Base-by-base conservation (phyloP, 2,888 invertebrate species). In the Lamellibrachia columna region DNA sequence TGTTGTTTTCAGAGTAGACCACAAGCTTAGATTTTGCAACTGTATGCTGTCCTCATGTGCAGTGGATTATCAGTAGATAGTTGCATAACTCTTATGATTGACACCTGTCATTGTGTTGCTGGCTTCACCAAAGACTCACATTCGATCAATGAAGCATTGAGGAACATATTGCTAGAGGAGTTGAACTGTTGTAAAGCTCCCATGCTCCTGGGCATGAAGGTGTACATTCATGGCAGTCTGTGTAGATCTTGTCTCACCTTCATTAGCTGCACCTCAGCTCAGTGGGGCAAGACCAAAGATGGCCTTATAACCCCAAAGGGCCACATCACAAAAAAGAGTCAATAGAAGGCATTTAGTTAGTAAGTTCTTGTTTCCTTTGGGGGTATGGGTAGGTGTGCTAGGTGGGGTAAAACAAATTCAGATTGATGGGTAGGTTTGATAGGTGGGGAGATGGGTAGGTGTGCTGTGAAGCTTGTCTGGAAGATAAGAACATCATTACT, bases 221-320 rank as follows among this genome's bases (percentile, higher is more conserved):
- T 75, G 22, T 22, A 15, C 1, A 75, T 75, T 75, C 75, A 75
- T 22, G 75, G 75, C n/a, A 75, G 75, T 75, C 75, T 75, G n/a
- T 75, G 75, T 75, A 75, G 75, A 75, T 15, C 75, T 75, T 75
- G 75, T 75, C 75, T 75, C 75, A 75, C 75, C 75, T 75, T 22
- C 75, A 75, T 75, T 75, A 75, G 22, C 75, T 75, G 75, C 22
- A 22, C 22, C 4, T 15, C 6, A n/a, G 75, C 22, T 22, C 15
- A 75, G 75, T 22, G 22, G 60, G 75, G 75, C 75, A n/a, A 75
- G 15, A n/a, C 0, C 75, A 75, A 6, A 75, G 75, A 75, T 75
- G 75, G 75, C 75, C 75, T 75, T 75, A 75, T 75, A 75, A 75
- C 75, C 75, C 75, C 75, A 75, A 22, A 75, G 75, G 75, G 75